Conservation (phyloP, 2,797 vertebrate species). For the Argentina silus region DNA sequence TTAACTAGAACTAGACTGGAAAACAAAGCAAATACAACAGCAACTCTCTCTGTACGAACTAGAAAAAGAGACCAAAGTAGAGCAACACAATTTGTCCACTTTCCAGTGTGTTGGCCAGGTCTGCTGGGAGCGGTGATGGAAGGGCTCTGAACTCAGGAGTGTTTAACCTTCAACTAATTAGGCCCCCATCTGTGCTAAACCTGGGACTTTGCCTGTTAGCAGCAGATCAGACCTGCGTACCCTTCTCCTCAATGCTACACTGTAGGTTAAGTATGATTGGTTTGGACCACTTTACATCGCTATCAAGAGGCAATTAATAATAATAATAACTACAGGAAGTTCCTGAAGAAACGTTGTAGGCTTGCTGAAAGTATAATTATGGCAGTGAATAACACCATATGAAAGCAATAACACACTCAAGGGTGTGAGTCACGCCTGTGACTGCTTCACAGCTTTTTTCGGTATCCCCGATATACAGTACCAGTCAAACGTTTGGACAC, state of each 20-base stretch:
- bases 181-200: conserved; percentile 49
- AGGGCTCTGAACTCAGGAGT: conserved; percentile 14
- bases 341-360: too few relatives aligned
- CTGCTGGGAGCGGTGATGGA: conserved; percentile 50
- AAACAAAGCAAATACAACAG: not conserved
- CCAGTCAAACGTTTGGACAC: too few relatives aligned
- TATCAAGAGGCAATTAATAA: not conserved
- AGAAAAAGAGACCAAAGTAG: conserved; percentile 14
- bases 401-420: too few relatives aligned
- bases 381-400: too few relatives aligned
- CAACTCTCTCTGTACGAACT: not conserved
- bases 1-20: not conserved
- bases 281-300: not conserved
- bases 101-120: conserved; percentile 35
- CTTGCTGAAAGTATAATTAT: too few relatives aligned
- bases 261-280: not conserved
- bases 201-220: conserved; percentile 33
- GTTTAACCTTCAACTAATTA: conserved; percentile 60
- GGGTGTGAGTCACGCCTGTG: too few relatives aligned
- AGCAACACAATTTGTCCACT: conserved; percentile 29
- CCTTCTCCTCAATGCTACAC: conserved; percentile 6
- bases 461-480: not conserved
- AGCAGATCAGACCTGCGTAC: not conserved
- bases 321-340: too few relatives aligned
- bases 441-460: not conserved